Conservation (phyloP, 2,113 vertebrate genomes). For the Aspiorhynchus laticeps region DNA sequence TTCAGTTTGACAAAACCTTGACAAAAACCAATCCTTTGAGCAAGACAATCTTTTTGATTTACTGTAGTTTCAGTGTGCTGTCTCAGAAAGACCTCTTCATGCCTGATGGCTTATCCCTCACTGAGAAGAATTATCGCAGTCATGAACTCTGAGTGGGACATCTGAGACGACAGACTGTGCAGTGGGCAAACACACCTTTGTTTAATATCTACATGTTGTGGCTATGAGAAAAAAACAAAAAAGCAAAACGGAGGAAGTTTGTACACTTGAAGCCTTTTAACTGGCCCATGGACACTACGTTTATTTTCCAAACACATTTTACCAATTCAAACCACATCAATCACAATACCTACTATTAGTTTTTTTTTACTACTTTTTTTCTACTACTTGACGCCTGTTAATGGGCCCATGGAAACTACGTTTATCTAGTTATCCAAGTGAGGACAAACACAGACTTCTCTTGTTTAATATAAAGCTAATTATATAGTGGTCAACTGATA, state of each 20-base stretch:
- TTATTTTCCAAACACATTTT: no score
- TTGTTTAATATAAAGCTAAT: background rate
- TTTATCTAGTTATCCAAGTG: background rate
- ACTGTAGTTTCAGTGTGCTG: conserved; percentile 5
- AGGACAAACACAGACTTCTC: background rate
- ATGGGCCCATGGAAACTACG: background rate
- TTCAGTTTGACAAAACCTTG: conserved; percentile 30
- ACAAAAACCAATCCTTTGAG: conserved; percentile 19
- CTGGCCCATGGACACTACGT: background rate
- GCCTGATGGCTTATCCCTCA: conserved; percentile 28
- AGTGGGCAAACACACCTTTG: conserved; percentile 31
- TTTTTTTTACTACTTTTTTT: no score
- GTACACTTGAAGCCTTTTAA: background rate
- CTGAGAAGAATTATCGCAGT: background rate
- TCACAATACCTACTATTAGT: no score
- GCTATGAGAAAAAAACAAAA: background rate
- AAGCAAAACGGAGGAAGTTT: background rate
- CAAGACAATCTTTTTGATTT: conserved; percentile 16
- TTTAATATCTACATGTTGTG: background rate
- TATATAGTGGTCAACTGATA: background rate
- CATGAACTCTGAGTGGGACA: conserved; percentile 10
- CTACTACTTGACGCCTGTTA: background rate
- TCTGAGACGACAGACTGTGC: background rate
- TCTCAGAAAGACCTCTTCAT: conserved; percentile 21
- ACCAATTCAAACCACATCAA: no score